phyloP scores from a whole-genome alignment of 2,797 vertebrate genomes.

The Steatocranus sp. region DNA sequence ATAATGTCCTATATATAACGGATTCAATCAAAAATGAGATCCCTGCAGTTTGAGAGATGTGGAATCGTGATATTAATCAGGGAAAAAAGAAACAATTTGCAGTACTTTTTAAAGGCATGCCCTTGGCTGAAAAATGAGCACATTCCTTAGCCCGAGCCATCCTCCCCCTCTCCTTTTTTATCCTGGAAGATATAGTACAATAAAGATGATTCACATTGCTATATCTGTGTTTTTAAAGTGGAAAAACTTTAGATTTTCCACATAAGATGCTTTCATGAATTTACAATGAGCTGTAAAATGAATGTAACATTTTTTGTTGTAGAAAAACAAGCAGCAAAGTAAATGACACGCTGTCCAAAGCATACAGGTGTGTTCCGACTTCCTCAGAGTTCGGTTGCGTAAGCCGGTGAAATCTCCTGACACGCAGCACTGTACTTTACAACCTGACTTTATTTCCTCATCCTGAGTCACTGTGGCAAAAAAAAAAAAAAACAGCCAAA shows the following conservation, averaged over 20 bases:
- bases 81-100: background rate
- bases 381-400: background rate
- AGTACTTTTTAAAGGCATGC: background rate
- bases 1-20: slow-evolving; percentile 35
- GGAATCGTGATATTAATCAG: slow-evolving; percentile 42
- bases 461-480: background rate
- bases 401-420: background rate
- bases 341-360: background rate
- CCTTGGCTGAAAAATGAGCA: slow-evolving; percentile 23
- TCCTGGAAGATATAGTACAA: slow-evolving; percentile 2
- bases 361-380: background rate
- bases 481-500: no score
- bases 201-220: slow-evolving; percentile 36
- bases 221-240: background rate
- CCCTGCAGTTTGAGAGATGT: slow-evolving; percentile 31
- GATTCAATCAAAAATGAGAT: slow-evolving; percentile 37
- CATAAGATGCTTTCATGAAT: slow-evolving; percentile 1
- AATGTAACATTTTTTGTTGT: background rate
- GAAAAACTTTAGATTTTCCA: slow-evolving; percentile 18
- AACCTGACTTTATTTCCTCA: background rate
- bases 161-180: background rate
- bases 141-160: background rate
- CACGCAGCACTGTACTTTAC: background rate
- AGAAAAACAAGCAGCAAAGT: background rate
- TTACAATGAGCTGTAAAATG: background rate